phyloP scores from a whole-genome alignment of 2,797 vertebrate genomes.

The Ptychadena robeensis region DNA sequence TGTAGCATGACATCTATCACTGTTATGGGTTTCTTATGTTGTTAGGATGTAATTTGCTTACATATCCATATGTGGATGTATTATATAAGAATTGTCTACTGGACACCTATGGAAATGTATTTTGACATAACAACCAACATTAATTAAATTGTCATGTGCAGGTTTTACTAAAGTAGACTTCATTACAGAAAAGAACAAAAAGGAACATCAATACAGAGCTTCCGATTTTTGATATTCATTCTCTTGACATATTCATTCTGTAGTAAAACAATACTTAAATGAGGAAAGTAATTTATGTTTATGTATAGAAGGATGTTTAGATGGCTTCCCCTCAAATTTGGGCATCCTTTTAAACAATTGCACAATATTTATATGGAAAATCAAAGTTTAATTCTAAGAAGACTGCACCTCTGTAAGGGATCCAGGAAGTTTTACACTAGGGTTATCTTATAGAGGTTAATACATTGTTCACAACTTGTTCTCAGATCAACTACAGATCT shows the following conservation, averaged over 20 bases:
- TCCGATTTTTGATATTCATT: conserved; percentile 38
- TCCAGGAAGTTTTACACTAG: neutral
- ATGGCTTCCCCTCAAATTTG: no score
- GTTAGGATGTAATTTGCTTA: conserved; percentile 25
- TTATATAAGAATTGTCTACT: conserved; percentile 12
- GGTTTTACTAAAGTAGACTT: conserved; percentile 20
- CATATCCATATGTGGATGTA: neutral
- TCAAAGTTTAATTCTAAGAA: neutral
- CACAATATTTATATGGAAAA: no score
- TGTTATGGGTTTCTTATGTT: neutral
- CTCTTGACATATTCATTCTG: conserved; percentile 11
- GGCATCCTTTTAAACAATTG: no score
- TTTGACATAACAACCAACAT: conserved; percentile 31
- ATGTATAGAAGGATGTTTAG: no score
- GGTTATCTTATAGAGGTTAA: no score
- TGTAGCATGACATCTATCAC: conserved; percentile 25
- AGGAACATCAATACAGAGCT: neutral
- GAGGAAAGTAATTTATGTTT: neutral
- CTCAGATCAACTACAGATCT: neutral
- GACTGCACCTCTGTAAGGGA: neutral
- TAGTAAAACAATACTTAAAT: neutral
- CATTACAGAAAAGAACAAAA: neutral
- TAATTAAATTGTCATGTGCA: conserved; percentile 6
- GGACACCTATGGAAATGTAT: neutral
- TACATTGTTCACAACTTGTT: no score